Evolutionary conservation across 1,140 invertebrate genomes (phyloP).

Genomic region (Drosophila bipectinata): DNA sequence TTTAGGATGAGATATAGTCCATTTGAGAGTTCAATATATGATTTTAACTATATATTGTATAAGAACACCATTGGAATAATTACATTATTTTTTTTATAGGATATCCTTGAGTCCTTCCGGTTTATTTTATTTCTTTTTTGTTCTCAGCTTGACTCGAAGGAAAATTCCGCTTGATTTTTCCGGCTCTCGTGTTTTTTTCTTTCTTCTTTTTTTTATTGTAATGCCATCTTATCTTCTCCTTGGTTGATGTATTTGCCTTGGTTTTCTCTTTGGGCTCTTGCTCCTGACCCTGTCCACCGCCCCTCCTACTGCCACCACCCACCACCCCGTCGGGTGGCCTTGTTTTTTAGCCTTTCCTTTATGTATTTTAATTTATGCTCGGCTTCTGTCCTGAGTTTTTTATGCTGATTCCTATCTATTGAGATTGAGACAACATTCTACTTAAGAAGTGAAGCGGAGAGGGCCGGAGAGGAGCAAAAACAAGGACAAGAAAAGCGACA

Average conservation of each 20-base stretch:
- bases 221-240: conserved; percentile 70
- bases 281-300: background rate
- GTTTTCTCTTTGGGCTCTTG: conserved; percentile 12
- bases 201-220: conserved; percentile 57
- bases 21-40: too few relatives aligned
- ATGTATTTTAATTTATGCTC: conserved; percentile 80
- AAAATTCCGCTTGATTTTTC: conserved; percentile 26
- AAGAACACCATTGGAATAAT: too few relatives aligned
- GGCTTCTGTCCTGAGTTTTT: conserved; percentile 31
- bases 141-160: conserved; percentile 4
- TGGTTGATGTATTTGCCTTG: conserved; percentile 66
- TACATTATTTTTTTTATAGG: background rate
- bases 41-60: too few relatives aligned
- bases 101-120: background rate
- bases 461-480: conserved; percentile 1
- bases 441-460: conserved; percentile 38
- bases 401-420: conserved; percentile 76
- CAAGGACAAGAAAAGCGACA: conserved; percentile 3
- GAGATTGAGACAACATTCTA: conserved; percentile 73
- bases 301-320: background rate
- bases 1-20: too few relatives aligned
- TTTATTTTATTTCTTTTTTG: background rate
- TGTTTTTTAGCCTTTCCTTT: conserved; percentile 77
- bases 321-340: conserved; percentile 36
- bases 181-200: background rate